Conservation (phyloP, 2,888 invertebrate species). For the Drosophila hawaiiensis region DNA sequence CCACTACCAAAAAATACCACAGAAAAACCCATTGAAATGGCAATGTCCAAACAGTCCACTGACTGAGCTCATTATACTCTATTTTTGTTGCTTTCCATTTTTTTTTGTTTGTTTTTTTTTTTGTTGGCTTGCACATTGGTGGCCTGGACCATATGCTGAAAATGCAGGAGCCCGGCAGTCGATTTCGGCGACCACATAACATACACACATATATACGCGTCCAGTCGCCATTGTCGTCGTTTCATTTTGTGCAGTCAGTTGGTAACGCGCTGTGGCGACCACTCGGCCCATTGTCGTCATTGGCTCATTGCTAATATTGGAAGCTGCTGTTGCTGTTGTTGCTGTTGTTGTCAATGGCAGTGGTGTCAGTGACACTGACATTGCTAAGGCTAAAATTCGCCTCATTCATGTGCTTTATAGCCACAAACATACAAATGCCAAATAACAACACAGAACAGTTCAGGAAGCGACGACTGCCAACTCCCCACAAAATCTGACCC, state of each 20-base stretch:
- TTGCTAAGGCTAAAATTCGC: constrained; percentile 65
- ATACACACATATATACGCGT: constrained; percentile 25
- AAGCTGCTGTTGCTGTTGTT: constrained; percentile 43
- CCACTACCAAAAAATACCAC: constrained; percentile 36
- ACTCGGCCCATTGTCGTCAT: constrained; percentile 73
- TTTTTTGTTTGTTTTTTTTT: constrained; percentile 1
- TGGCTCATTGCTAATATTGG: constrained; percentile 78
- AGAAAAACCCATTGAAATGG: constrained; percentile 43
- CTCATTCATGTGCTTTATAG: constrained; percentile 77
- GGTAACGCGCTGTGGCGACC: constrained; percentile 59
- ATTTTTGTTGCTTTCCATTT: constrained; percentile 34
- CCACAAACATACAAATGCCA: constrained; percentile 50
- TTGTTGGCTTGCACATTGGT: constrained; percentile 38
- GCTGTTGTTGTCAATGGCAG: constrained; percentile 47
- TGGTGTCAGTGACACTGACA: constrained; percentile 64
- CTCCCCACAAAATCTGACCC: constrained; percentile 30
- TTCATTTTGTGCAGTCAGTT: constrained; percentile 51
- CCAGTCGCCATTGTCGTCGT: constrained; percentile 44
- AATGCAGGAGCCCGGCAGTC: constrained; percentile 51
- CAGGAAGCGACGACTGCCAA: constrained; percentile 59
- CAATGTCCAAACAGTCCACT: constrained; percentile 38
- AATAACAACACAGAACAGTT: constrained; percentile 32
- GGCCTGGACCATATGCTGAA: constrained; percentile 54
- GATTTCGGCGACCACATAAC: constrained; percentile 63
- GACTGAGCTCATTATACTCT: constrained; percentile 70